Evolutionary conservation across 2,797 vertebrate species (phyloP).

Genomic region (Sebastes flavidus): DNA sequence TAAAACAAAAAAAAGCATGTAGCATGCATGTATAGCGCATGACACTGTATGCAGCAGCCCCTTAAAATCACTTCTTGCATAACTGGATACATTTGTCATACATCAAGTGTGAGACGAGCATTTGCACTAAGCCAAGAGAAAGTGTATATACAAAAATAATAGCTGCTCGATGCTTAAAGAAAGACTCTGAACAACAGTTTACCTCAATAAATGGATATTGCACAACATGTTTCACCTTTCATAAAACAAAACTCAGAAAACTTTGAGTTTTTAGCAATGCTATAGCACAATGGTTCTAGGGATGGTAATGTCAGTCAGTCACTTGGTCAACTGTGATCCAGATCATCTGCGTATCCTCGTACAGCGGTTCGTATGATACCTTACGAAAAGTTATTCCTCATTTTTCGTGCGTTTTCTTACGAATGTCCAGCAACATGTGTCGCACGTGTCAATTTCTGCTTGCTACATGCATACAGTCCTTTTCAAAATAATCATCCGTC

Average conservation of each 20-base stretch:
- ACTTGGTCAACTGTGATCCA: no score
- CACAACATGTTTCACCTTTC: not conserved
- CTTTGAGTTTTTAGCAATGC: not conserved
- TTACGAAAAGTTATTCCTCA: no score
- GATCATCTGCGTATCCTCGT: no score
- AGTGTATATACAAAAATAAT: not conserved
- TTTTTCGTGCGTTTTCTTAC: no score
- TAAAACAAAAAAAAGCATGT: not conserved
- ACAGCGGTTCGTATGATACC: no score
- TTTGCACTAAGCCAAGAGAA: not conserved
- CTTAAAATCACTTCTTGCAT: not conserved
- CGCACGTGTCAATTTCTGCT: no score
- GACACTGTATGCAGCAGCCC: not conserved
- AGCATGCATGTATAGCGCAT: not conserved
- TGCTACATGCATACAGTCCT: no score
- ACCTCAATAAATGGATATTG: not conserved
- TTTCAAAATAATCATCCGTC: no score
- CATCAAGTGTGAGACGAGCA: not conserved
- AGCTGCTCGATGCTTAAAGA: not conserved
- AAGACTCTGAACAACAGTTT: not conserved
- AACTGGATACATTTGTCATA: not conserved
- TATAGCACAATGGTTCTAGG: no score
- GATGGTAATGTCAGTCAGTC: no score
- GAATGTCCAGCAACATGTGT: no score
- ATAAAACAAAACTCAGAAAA: not conserved